Percentiles rank a stretch among this genome's conserved stretches.
Evolutionary conservation across 2,113 vertebrate genomes (phyloP).

Genomic region (Numenius arquata): DNA sequence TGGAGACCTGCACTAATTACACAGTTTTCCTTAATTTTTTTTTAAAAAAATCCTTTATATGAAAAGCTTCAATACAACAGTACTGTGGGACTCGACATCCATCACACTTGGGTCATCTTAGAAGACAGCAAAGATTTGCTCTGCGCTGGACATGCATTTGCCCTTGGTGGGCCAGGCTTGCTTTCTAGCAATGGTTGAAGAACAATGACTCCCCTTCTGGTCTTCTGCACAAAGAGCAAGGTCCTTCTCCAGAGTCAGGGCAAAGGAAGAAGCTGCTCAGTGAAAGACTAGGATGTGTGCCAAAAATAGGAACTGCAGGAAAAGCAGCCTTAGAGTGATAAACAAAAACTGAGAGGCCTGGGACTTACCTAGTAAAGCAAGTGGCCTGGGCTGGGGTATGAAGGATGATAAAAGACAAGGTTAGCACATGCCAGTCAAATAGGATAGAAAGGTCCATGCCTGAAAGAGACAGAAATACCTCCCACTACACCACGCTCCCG

Average conservation of each 20-base stretch:
- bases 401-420: background rate
- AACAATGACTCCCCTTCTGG: accelerated
- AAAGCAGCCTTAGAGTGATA: background rate
- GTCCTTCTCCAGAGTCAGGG: background rate
- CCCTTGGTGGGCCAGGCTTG: background rate
- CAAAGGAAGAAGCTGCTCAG: background rate
- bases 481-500: background rate
- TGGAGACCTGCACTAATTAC: background rate
- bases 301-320: background rate
- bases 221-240: background rate
- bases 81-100: background rate
- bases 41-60: background rate
- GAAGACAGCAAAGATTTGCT: background rate
- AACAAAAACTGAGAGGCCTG: background rate
- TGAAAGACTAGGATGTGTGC: background rate
- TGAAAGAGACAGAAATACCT: background rate
- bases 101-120: background rate
- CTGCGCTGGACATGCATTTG: background rate
- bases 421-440: background rate
- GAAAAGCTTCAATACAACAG: background rate
- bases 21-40: background rate
- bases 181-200: background rate
- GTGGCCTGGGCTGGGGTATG: too few species aligned
- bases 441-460: background rate
- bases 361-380: background rate